Conservation (phyloP, 2,888 invertebrate species). For the Atrina japonica region DNA sequence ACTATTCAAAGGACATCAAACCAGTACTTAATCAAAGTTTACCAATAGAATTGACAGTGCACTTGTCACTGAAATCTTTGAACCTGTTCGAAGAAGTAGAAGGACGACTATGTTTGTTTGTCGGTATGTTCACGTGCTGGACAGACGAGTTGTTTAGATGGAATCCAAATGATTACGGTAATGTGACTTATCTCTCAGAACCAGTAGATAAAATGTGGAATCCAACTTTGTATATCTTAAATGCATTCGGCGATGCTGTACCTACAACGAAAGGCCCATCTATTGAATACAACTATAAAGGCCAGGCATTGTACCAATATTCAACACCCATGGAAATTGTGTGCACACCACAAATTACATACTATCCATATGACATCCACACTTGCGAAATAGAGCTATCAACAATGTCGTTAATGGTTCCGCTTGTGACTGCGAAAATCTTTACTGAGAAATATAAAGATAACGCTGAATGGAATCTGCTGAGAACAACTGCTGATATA, state of each 20-base stretch:
- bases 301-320: not conserved
- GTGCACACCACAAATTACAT: not conserved
- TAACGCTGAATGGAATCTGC: constrained; percentile 7
- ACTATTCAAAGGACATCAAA: too few relatives aligned
- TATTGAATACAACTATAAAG: too few relatives aligned
- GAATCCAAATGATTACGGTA: constrained; percentile 10
- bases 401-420: not conserved
- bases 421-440: not conserved
- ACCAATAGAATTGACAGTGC: not conserved
- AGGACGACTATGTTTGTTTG: not conserved
- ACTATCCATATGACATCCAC: constrained; percentile 5
- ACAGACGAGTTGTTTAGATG: constrained; percentile 5
- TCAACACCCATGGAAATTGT: not conserved
- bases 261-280: too few relatives aligned
- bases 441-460: too few relatives aligned
- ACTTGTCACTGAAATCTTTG: not conserved
- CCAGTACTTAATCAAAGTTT: too few relatives aligned
- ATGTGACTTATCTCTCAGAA: not conserved
- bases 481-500: not conserved
- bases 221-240: not conserved
- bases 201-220: not conserved
- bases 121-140: not conserved
- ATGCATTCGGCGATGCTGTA: too few relatives aligned
- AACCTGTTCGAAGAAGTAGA: constrained; percentile 6
- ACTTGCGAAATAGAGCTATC: constrained; percentile 3